phyloP scores from a whole-genome alignment of 2,113 vertebrate species.

The Lanius ludovicianus region DNA sequence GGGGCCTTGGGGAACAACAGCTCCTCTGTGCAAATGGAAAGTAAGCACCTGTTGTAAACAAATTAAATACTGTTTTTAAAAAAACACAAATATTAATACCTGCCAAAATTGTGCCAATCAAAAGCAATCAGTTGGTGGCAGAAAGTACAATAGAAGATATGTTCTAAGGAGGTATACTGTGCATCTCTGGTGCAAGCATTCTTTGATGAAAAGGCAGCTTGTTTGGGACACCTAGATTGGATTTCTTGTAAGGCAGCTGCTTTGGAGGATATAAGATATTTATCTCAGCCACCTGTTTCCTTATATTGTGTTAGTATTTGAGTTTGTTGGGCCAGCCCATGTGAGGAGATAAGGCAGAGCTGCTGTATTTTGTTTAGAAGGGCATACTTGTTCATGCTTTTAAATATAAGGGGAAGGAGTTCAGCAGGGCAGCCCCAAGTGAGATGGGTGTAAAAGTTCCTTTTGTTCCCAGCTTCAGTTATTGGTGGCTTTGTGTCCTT shows the following conservation, averaged over 20 bases:
- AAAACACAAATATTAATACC: slow-evolving; percentile 71
- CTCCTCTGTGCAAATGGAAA: slow-evolving; percentile 67
- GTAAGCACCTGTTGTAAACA: slow-evolving; percentile 76
- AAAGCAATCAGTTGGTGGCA: slow-evolving; percentile 64
- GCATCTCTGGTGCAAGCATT: slow-evolving; percentile 55
- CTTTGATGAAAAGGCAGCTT: slow-evolving; percentile 77
- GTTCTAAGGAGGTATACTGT: slow-evolving; percentile 65
- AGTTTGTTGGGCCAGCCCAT: slow-evolving; percentile 45
- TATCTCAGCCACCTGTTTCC: slow-evolving; percentile 83
- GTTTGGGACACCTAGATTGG: slow-evolving; percentile 79
- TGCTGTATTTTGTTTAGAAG: slow-evolving; percentile 57
- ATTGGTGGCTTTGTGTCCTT: slow-evolving; percentile 65
- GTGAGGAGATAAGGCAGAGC: slow-evolving; percentile 56
- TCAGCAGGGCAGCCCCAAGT: slow-evolving; percentile 52
- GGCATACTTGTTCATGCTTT: slow-evolving; percentile 62
- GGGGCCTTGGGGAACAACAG: slow-evolving; percentile 41
- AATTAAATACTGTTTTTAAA: slow-evolving; percentile 65
- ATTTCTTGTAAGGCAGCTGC: slow-evolving; percentile 84
- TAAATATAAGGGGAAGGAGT: slow-evolving; percentile 69
- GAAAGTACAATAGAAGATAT: slow-evolving; percentile 67
- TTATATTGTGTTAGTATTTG: slow-evolving; percentile 66
- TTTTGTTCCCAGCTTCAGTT: slow-evolving; percentile 64
- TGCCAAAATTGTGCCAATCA: slow-evolving; percentile 74
- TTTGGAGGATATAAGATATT: slow-evolving; percentile 74
- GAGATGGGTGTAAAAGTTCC: slow-evolving; percentile 57